Evolutionary conservation across 1,140 invertebrate genomes (phyloP).

Genomic region (Pogonomyrmex californicus): DNA sequence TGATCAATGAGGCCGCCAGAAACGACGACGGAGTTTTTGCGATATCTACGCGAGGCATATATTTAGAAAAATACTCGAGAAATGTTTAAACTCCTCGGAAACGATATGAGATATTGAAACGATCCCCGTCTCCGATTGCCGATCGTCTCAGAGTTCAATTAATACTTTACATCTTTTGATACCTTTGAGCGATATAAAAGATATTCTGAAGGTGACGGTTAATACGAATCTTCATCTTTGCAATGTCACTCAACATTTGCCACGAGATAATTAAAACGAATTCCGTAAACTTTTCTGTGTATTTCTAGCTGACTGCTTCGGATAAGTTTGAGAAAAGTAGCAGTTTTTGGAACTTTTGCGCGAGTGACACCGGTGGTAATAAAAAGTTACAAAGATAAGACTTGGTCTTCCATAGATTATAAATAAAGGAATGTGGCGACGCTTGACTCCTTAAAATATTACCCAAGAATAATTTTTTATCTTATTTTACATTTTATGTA

Average conservation of each 20-base stretch:
- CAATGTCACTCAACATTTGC: background rate
- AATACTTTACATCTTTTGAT: background rate
- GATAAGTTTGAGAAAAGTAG: constrained; percentile 61
- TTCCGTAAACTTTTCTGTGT: constrained; percentile 51
- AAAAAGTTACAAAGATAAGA: constrained; percentile 58
- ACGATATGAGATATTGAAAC: background rate
- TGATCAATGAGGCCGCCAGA: constrained; percentile 47
- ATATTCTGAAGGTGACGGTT: background rate
- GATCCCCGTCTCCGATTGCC: background rate
- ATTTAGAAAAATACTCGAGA: constrained; percentile 21
- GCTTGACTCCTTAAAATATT: constrained; percentile 26
- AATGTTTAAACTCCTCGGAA: background rate
- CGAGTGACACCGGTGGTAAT: constrained; percentile 48
- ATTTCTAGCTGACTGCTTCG: constrained; percentile 57
- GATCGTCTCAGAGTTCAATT: constrained; percentile 20
- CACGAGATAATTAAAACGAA: constrained; percentile 45
- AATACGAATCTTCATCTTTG: constrained; percentile 11
- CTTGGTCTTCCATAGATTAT: constrained; percentile 37
- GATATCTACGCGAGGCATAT: constrained; percentile 18
- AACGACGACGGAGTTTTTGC: constrained; percentile 54
- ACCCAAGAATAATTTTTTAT: constrained; percentile 12
- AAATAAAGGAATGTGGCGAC: constrained; percentile 49
- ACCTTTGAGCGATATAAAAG: background rate
- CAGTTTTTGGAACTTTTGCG: constrained; percentile 51
- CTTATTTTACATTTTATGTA: background rate